These are phyloP conservation scores for Nibea coibor DNA, from an alignment of 2,113 vertebrate species.

Conservation along the genomic window DNA sequence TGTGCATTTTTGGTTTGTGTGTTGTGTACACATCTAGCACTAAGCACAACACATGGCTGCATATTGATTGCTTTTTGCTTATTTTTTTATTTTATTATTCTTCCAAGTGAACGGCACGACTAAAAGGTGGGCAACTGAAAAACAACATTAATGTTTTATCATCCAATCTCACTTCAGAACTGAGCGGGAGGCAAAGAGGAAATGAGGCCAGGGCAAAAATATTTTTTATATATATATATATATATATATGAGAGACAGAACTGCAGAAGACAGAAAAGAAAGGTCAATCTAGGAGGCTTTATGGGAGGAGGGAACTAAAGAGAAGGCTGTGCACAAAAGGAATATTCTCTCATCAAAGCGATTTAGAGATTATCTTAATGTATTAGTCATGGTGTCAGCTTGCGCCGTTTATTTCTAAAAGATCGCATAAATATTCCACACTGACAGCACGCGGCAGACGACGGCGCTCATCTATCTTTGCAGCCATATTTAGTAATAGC, in stretches of 20 bases:
- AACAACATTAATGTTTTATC: conserved; percentile 85
- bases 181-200: conserved; percentile 48
- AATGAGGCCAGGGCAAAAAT: conserved; percentile 44
- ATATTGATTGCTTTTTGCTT: conserved; percentile 63
- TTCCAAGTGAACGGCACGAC: conserved; percentile 55
- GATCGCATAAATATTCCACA: conserved; percentile 8
- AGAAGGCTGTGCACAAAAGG: neutral
- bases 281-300: conserved; percentile 51
- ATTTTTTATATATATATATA: no score
- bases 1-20: neutral
- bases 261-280: conserved; percentile 47
- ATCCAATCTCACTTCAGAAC: conserved; percentile 68
- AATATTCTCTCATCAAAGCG: conserved; percentile 47
- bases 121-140: conserved; percentile 75
- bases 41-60: conserved; percentile 58
- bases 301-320: conserved; percentile 23
- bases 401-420: neutral
- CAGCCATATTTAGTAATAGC: conserved; percentile 39
- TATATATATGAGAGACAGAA: conserved; percentile 9
- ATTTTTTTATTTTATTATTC: conserved; percentile 41
- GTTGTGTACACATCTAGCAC: conserved; percentile 15
- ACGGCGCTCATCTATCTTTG: conserved; percentile 17
- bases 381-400: conserved; percentile 37
- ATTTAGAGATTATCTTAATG: conserved; percentile 52
- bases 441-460: neutral